Evolutionary conservation across 2,888 invertebrate species (phyloP).

Genomic region (Caenorhabditis sp.): DNA sequence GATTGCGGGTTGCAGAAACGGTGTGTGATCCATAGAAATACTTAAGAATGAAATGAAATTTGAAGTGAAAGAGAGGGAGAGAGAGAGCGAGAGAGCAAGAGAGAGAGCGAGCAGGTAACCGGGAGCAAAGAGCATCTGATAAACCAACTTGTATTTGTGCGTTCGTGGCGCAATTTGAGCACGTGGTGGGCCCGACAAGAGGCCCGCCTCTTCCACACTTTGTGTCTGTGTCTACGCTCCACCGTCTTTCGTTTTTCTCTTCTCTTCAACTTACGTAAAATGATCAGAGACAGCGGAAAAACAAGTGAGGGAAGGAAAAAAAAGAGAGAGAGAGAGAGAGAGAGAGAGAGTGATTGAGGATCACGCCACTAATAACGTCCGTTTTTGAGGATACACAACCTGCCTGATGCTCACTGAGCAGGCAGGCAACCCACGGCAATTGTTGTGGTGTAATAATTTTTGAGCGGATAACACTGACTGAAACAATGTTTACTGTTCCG

Average conservation of each 20-base stretch:
- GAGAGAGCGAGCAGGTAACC: too few relatives aligned
- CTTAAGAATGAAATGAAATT: background rate
- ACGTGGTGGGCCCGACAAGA: slow-evolving; percentile 34
- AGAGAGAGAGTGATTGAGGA: slow-evolving; percentile 44
- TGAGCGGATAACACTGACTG: slow-evolving; percentile 29
- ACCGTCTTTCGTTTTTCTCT: slow-evolving; percentile 16
- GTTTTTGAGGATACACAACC: slow-evolving; percentile 50
- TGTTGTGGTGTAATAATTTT: slow-evolving; percentile 34
- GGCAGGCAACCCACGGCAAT: background rate
- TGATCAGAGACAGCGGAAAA: slow-evolving; percentile 40
- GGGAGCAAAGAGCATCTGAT: slow-evolving; percentile 37
- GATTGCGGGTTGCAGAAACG: slow-evolving; percentile 1
- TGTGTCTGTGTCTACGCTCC: slow-evolving; percentile 13
- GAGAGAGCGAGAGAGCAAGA: too few relatives aligned
- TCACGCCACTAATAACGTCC: slow-evolving; percentile 55
- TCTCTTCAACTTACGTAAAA: slow-evolving; percentile 48
- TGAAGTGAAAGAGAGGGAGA: background rate
- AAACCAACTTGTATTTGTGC: slow-evolving; percentile 48
- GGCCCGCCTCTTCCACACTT: slow-evolving; percentile 26
- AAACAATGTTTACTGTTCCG: slow-evolving; percentile 18
- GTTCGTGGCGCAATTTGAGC: slow-evolving; percentile 43
- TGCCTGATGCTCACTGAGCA: slow-evolving; percentile 14
- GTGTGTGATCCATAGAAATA: background rate
- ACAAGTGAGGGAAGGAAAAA: too few relatives aligned
- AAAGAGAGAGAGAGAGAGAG: slow-evolving; percentile 1